Conservation (phyloP, 2,797 vertebrate species). For the Triplophysa yarkandensis region DNA sequence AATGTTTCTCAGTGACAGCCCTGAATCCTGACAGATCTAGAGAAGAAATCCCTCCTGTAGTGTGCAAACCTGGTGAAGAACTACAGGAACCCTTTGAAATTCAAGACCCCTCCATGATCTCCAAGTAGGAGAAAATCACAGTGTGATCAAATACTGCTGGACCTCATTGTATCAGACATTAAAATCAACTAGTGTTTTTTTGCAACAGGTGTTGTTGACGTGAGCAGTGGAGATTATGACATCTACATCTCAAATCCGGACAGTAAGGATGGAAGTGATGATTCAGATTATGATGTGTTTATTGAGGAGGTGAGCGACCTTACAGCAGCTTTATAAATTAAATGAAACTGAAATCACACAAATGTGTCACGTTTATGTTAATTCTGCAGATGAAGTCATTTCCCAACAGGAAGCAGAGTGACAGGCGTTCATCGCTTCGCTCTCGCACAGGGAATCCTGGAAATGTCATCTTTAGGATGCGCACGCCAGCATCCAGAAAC, state of each 20-base stretch:
- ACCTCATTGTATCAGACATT: no score
- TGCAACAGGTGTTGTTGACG: slow-evolving; percentile 76
- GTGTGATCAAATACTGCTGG: no score
- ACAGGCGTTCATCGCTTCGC: slow-evolving; percentile 79
- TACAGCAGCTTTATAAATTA: background rate
- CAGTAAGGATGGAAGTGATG: slow-evolving; percentile 79
- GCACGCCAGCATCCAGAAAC: slow-evolving; percentile 52
- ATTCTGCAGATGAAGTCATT: slow-evolving; percentile 80
- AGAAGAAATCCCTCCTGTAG: no score
- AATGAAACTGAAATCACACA: background rate
- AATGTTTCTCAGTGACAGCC: no score
- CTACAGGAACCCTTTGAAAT: no score
- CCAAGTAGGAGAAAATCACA: no score
- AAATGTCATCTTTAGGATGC: slow-evolving; percentile 70
- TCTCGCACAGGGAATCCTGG: slow-evolving; percentile 69
- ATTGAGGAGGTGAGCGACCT: slow-evolving; percentile 84
- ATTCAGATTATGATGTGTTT: slow-evolving; percentile 89
- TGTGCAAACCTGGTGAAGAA: no score
- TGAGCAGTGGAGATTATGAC: slow-evolving; percentile 82
- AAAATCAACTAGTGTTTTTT: background rate
- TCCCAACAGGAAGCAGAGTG: slow-evolving; percentile 74
- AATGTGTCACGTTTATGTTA: background rate
- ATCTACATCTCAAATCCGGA: slow-evolving; percentile 74
- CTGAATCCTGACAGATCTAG: no score
- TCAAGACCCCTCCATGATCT: no score